Percentiles rank a stretch among this genome's conserved stretches.
Conservation (phyloP, 2,113 vertebrate genomes). For the Psammodynastes pulverulentus region DNA sequence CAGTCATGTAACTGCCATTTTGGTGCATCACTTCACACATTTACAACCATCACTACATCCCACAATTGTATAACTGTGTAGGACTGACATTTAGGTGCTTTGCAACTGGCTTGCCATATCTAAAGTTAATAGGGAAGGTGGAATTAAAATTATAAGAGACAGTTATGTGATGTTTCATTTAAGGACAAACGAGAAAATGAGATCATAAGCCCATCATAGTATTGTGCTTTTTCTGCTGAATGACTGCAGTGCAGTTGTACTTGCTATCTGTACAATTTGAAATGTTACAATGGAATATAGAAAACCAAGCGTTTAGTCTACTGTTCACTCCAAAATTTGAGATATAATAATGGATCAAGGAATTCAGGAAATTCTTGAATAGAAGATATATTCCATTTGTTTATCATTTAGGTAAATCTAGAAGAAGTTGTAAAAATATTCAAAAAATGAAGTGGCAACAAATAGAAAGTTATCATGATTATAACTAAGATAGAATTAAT, state of each 20-base stretch:
- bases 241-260: not conserved
- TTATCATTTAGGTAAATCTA: not conserved
- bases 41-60: not conserved
- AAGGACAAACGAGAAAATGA: not conserved
- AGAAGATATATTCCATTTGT: not conserved
- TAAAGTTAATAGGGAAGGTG: not conserved
- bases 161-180: not conserved
- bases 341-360: not conserved
- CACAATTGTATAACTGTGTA: not conserved
- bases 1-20: not conserved
- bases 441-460: not conserved
- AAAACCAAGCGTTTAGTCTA: not conserved
- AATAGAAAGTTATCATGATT: not conserved
- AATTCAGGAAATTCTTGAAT: not conserved
- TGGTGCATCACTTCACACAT: not conserved
- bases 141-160: not conserved
- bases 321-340: not conserved
- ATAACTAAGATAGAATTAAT: not conserved
- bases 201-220: not conserved
- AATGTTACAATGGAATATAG: not conserved
- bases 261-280: not conserved
- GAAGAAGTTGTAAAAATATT: not conserved
- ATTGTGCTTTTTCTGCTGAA: not conserved
- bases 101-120: not conserved
- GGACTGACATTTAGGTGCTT: not conserved